These are phyloP conservation scores for Atta colombica DNA, from an alignment of 1,140 invertebrate genomes.

Conservation along the genomic window DNA sequence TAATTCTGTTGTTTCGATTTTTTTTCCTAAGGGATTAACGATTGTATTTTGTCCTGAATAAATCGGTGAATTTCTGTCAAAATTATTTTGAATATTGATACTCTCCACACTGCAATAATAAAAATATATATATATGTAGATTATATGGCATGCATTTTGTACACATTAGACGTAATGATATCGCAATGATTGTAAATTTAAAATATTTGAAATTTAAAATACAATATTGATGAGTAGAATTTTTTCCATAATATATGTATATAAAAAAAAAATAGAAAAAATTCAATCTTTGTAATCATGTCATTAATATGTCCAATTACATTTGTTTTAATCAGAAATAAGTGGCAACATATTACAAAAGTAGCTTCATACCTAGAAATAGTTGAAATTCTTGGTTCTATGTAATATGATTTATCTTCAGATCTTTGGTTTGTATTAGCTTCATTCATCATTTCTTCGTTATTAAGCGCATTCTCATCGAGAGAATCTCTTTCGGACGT, in stretches of 20 bases:
- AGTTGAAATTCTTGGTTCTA: conserved; percentile 86
- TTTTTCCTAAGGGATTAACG: conserved; percentile 89
- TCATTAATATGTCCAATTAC: conserved; percentile 6
- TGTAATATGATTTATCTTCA: conserved; percentile 89
- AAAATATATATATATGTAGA: conserved; percentile 30
- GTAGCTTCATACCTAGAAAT: conserved; percentile 81
- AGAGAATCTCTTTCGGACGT: conserved; percentile 94
- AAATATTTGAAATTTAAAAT: not conserved
- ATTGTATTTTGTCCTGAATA: conserved; percentile 85
- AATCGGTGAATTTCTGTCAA: conserved; percentile 85
- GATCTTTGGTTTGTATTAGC: conserved; percentile 86
- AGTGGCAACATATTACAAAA: not conserved
- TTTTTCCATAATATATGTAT: not conserved
- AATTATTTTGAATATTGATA: conserved; percentile 84
- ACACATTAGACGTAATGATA: no score
- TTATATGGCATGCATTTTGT: no score
- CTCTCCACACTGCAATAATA: conserved; percentile 80
- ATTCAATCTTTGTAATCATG: no score
- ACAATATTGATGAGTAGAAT: not conserved
- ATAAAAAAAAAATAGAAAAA: not conserved
- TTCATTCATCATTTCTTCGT: conserved; percentile 88
- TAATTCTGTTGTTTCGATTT: conserved; percentile 95
- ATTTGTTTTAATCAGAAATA: not conserved
- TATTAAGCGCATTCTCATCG: conserved; percentile 94
- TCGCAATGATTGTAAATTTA: not conserved